Base-by-base conservation (phyloP, 2,888 invertebrate genomes). In the Apodemia mormo region DNA sequence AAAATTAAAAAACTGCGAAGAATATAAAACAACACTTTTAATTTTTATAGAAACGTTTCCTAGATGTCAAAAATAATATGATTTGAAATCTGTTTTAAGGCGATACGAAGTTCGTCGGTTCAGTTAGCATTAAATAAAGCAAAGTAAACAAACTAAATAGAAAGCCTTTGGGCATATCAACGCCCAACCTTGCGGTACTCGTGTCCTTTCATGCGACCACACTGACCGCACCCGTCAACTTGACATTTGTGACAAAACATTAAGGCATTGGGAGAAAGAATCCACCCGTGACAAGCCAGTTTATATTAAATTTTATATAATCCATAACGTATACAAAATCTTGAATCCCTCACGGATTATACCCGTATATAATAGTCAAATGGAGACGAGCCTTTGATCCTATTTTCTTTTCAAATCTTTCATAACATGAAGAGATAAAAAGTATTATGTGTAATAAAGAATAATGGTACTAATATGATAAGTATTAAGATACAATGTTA, bases 211-310 rank as follows among this genome's bases (percentile, higher is more conserved):
- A 37, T 33, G n/a, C 10, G 61, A 66, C 74, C 70, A 69, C 71
- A 68, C 14, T 52, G 43, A 70, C 75, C 75, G 69, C 74, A 72
- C 9, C 37, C 52, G 30, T 58, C 56, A 29, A 58, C 56, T 58
- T 58, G 56, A 58, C 56, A 29, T 58, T 49, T 49, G 56, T 58
- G 56, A 58, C 29, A 30, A 6, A 29, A 22, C 10, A 29, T 54
- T 54, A 54, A 54, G 29, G 22, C 22, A 10, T 56, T 56, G n/a
- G 7, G 56, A 56, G 56, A 56, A 56, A 56, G 29, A 22, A 56
- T 29, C 29, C 10, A 10, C 45, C 45, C 10, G 12, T 12, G 12
- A 4, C 10, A 45, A 12, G 12, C 12, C 45, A 12, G 45, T 45
- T 45, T 45, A 45, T 12, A 12, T 12, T 45, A 12, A 49, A 49